Conservation (phyloP, 2,888 invertebrate species). For the Masnerella sp. region DNA sequence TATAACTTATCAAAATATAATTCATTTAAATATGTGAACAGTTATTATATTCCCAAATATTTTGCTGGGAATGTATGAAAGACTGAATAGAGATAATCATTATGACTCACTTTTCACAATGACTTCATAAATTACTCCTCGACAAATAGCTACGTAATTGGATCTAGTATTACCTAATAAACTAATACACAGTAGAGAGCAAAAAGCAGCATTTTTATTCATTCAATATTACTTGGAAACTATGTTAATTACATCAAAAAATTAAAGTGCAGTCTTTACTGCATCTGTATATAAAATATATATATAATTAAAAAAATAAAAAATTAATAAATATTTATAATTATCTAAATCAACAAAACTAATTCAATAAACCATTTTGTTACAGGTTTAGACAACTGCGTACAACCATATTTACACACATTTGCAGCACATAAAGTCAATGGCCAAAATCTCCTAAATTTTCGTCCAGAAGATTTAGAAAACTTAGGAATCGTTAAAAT, state of each 20-base stretch:
- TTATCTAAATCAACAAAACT: no score
- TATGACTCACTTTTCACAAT: conserved; percentile 42
- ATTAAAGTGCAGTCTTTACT: no score
- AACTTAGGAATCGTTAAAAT: conserved; percentile 90
- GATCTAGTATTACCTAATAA: conserved; percentile 38
- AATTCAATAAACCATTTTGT: no score
- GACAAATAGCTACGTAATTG: conserved; percentile 32
- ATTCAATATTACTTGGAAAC: not conserved
- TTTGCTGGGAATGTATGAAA: not conserved
- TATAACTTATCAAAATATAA: no score
- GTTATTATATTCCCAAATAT: no score
- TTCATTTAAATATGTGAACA: no score
- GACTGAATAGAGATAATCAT: conserved; percentile 18
- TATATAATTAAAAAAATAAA: no score
- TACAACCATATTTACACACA: conserved; percentile 88
- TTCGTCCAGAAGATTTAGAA: conserved; percentile 93
- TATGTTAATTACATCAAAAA: conserved; percentile 6
- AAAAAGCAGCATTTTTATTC: conserved; percentile 12
- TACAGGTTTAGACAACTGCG: conserved; percentile 87
- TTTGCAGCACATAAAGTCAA: conserved; percentile 90
- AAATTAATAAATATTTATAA: no score
- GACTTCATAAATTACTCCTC: conserved; percentile 34
- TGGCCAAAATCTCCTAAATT: conserved; percentile 89
- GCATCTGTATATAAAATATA: no score
- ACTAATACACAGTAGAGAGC: conserved; percentile 12